These are phyloP conservation scores for Drosophila mayaguana DNA, from an alignment of 2,888 invertebrate genomes.

Conservation along the genomic window DNA sequence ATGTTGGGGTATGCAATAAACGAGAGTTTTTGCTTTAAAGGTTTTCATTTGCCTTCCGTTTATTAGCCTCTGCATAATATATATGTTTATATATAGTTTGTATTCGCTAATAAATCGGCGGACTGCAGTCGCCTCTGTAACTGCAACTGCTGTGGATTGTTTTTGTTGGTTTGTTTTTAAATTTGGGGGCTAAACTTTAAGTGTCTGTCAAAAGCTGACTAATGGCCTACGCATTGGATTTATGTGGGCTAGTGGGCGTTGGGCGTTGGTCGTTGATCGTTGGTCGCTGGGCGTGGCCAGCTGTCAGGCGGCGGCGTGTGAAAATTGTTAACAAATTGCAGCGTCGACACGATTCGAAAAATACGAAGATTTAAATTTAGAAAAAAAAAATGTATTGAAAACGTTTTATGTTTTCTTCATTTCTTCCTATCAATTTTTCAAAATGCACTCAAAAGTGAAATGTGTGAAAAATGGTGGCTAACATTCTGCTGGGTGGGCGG, in stretches of 20 bases:
- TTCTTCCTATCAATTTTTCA: neutral
- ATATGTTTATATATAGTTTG: conserved; percentile 8
- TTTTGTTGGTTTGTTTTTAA: neutral
- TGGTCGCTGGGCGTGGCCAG: conserved; percentile 25
- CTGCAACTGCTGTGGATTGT: neutral
- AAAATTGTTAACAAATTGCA: conserved; percentile 79
- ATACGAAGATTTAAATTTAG: conserved; percentile 64
- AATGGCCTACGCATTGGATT: conserved; percentile 71
- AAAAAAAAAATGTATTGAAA: conserved; percentile 45
- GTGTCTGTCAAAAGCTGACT: conserved; percentile 70
- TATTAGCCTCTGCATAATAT: conserved; percentile 24
- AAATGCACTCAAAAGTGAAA: conserved; percentile 60
- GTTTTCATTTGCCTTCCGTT: conserved; percentile 23
- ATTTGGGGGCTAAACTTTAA: conserved; percentile 39
- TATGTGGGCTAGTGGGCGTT: conserved; percentile 50
- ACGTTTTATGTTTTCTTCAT: neutral
- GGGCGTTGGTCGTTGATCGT: neutral
- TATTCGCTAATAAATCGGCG: conserved; percentile 24
- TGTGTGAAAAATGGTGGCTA: conserved; percentile 69
- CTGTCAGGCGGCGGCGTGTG: conserved; percentile 73
- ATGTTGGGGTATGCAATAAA: neutral
- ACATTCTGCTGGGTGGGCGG: conserved; percentile 51
- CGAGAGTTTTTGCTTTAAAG: conserved; percentile 26
- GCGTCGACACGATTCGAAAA: conserved; percentile 70
- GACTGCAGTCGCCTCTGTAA: conserved; percentile 17